phyloP scores from a whole-genome alignment of 2,888 invertebrate genomes.

The Stomorhina lunata region DNA sequence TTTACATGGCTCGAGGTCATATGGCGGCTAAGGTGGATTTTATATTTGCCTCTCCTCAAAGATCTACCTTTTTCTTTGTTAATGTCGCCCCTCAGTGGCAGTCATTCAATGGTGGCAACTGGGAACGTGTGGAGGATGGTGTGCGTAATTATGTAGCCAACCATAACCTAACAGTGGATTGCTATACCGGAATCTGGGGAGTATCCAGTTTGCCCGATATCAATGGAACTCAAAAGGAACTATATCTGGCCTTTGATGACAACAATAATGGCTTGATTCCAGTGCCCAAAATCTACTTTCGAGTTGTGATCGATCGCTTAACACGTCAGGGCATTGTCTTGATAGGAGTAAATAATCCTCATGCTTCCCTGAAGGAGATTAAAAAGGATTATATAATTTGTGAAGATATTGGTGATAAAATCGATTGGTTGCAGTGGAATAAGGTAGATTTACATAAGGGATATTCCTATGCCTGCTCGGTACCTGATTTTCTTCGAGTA shows the following conservation, averaged over 20 bases:
- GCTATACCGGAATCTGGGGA: constrained; percentile 83
- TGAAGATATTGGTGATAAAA: constrained; percentile 71
- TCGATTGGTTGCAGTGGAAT: constrained; percentile 74
- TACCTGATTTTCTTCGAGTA: constrained; percentile 71
- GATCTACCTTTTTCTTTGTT: constrained; percentile 81
- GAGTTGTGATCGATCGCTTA: constrained; percentile 81
- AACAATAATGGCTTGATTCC: constrained; percentile 79
- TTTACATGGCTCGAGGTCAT: constrained; percentile 81
- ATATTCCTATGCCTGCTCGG: constrained; percentile 74
- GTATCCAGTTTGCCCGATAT: constrained; percentile 81
- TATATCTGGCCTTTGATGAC: constrained; percentile 77
- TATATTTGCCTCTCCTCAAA: constrained; percentile 80
- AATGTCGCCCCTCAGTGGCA: constrained; percentile 83
- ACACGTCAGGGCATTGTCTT: constrained; percentile 81
- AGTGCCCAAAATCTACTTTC: constrained; percentile 82
- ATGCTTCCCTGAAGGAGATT: constrained; percentile 71
- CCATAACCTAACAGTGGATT: constrained; percentile 76
- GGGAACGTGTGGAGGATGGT: constrained; percentile 81
- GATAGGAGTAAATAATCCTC: constrained; percentile 80
- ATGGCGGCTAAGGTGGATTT: constrained; percentile 81
- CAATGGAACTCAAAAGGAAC: constrained; percentile 72
- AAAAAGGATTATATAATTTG: constrained; percentile 72
- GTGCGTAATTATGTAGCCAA: constrained; percentile 79
- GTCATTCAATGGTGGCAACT: constrained; percentile 83
- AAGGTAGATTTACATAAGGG: constrained; percentile 71